These are phyloP conservation scores for Apodemus agrarius DNA, from an alignment of 2,797 vertebrate species.

Conservation along the genomic window DNA sequence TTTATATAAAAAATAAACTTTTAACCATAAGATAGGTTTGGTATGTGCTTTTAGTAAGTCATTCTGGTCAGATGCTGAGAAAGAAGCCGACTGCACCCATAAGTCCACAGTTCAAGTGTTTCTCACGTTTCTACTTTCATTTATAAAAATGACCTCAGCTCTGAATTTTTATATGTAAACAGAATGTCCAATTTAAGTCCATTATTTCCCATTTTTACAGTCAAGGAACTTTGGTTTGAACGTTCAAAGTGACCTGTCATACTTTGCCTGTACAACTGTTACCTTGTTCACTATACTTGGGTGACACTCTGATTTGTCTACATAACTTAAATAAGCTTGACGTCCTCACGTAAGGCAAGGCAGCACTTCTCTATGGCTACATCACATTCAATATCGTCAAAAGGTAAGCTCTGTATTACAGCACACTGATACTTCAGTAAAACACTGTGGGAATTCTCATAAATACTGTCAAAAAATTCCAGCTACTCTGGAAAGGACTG, in stretches of 20 bases:
- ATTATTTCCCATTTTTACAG: slow-evolving; percentile 87
- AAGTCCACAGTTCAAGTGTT: slow-evolving; percentile 79
- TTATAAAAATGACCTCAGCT: slow-evolving; percentile 83
- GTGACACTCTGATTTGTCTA: slow-evolving; percentile 96
- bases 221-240: slow-evolving; percentile 90
- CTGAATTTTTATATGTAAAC: slow-evolving; percentile 88
- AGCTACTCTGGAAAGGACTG: slow-evolving; percentile 78
- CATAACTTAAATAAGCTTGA: slow-evolving; percentile 93
- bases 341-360: slow-evolving; percentile 91
- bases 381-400: slow-evolving; percentile 99
- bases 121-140: slow-evolving; percentile 40
- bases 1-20: slow-evolving; percentile 91
- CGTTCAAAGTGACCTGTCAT: slow-evolving; percentile 89
- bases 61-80: slow-evolving; percentile 82
- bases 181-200: slow-evolving; percentile 89
- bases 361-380: slow-evolving; percentile 91
- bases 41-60: slow-evolving; percentile 92
- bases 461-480: slow-evolving; percentile 86
- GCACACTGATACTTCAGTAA: slow-evolving; percentile 84
- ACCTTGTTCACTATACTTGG: slow-evolving; percentile 85
- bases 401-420: slow-evolving; percentile 89
- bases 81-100: slow-evolving; percentile 82
- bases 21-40: slow-evolving; percentile 90
- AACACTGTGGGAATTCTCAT: slow-evolving; percentile 80
- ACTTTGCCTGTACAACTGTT: slow-evolving; percentile 87